Evolutionary conservation across 2,113 vertebrate genomes (phyloP).

Genomic region (Tupaia chinensis): DNA sequence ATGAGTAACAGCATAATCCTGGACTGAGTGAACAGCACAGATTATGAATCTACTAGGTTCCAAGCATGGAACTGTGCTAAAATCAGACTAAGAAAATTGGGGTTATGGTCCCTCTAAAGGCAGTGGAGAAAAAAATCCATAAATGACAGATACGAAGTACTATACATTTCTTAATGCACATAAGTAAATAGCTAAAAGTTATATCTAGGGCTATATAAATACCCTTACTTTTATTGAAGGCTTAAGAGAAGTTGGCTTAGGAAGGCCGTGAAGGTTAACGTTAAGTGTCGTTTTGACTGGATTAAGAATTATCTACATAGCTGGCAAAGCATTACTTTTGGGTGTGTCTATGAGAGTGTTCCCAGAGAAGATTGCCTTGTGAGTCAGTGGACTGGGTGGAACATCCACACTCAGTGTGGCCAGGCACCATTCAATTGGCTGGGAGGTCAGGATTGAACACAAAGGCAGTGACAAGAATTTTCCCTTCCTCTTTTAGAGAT

Average conservation of each 20-base stretch:
- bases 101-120: not conserved
- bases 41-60: not conserved
- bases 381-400: not conserved
- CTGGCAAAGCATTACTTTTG: not conserved
- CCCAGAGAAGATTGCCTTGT: not conserved
- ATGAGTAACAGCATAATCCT: not conserved
- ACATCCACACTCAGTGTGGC: rapidly evolving
- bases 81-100: not conserved
- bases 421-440: not conserved
- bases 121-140: not conserved
- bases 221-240: not conserved
- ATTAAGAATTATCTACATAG: too few species aligned
- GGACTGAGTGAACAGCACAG: not conserved
- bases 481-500: not conserved
- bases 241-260: not conserved
- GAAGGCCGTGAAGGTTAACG: not conserved
- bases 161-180: not conserved
- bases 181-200: not conserved
- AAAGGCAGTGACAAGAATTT: not conserved
- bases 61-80: not conserved
- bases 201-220: rapidly evolving
- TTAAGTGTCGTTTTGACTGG: not conserved
- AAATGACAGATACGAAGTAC: not conserved
- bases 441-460: not conserved
- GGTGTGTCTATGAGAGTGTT: not conserved